phyloP scores from a whole-genome alignment of 2,113 vertebrate species.

The Hiodon tergisus region DNA sequence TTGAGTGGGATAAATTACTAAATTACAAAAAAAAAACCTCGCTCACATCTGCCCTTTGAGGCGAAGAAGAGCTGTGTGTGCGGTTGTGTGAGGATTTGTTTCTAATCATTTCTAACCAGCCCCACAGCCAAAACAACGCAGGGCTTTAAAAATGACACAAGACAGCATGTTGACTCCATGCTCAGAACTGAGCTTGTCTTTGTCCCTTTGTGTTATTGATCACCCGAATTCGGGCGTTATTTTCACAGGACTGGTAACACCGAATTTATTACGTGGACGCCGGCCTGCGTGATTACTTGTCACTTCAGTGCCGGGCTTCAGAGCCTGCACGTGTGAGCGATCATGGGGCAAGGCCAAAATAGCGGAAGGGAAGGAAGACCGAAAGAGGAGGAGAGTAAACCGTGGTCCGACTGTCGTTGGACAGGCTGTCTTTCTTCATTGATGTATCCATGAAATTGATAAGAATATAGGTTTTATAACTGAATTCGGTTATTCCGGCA shows the following conservation, averaged over 20 bases:
- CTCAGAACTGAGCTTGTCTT: constrained; percentile 50
- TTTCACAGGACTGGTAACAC: constrained; percentile 52
- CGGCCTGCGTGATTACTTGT: constrained; percentile 57
- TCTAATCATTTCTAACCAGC: not conserved
- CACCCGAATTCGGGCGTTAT: constrained; percentile 58
- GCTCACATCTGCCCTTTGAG: not conserved
- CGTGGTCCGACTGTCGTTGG: no score
- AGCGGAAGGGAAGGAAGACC: constrained; percentile 28
- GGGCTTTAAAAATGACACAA: constrained; percentile 30
- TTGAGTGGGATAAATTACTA: no score
- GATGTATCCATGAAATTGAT: no score
- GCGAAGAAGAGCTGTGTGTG: not conserved
- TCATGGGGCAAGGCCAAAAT: constrained; percentile 33
- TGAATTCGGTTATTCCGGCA: no score
- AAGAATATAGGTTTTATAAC: no score
- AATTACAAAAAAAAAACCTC: no score
- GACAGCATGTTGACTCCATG: constrained; percentile 39
- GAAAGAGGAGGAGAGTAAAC: no score
- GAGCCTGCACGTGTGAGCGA: constrained; percentile 43
- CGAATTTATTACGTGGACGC: constrained; percentile 62
- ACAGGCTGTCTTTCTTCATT: no score
- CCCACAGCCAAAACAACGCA: constrained; percentile 30
- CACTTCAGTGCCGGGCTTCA: constrained; percentile 61
- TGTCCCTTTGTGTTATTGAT: constrained; percentile 55
- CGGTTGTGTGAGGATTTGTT: not conserved